Base-by-base conservation (phyloP, 2,888 invertebrate genomes). In the Epicampocera succincta region DNA sequence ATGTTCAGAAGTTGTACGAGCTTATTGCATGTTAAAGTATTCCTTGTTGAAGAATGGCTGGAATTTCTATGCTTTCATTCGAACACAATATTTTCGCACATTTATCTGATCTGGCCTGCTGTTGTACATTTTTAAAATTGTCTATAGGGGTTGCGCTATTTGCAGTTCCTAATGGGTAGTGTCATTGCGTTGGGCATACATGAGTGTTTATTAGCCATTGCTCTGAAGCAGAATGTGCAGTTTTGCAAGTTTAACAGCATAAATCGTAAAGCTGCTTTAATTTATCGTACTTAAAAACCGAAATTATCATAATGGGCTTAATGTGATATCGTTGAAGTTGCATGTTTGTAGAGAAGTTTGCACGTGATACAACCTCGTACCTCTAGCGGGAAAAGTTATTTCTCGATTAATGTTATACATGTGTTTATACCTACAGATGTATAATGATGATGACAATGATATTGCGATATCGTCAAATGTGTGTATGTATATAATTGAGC, bases 41-140 rank as follows among this genome's bases (percentile, higher is more conserved):
- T 61, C 29, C 42, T 19, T 40, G 25, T 72, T 61, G 40, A 66
- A 42, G 15, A 25, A 56, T 56, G 38, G 58, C 38, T 66, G 54
- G 29, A 72, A 63, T 74, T 48, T 58, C 21, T 19, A 56, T 52
- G 40, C 33, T 29, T 58, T 66, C 42, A 60, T 15, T 48, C 25
- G 50, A 33, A 38, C 48, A 21, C 46, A 50, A 38, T 52, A 52
- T 79, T 79, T 71, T 58, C 52, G 65, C 60, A 75, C 71, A 72
- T 75, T 71, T 80, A 69, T 65, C 61, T 79, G 50, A 25, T 46
- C 33, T 33, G 33, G 25, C 25, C 8, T 63, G 42, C 21, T 66
- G 60, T 52, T 42, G 19, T 60, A 69, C 11, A 65, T 78, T 71
- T 48, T 12, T 17, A 21, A 75, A 68, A 58, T 25, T 46, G 9